Base-by-base conservation (phyloP, 2,888 invertebrate genomes). In the Lutraria lutraria region DNA sequence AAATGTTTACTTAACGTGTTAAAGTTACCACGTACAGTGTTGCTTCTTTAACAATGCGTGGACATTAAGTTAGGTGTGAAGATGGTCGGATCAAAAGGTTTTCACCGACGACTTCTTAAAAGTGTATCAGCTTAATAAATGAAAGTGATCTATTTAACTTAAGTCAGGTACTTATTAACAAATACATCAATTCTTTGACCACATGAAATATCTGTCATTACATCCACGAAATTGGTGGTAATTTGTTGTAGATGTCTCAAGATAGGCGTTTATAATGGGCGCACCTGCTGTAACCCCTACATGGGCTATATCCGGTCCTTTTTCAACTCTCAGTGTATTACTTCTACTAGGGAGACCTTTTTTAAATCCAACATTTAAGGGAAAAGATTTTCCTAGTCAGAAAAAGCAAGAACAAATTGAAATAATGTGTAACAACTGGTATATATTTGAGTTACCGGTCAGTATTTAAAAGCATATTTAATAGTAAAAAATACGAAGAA, bases 61-160 rank as follows among this genome's bases (percentile, higher is more conserved):
- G 83, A 83, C 72, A 68, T 90, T 87, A 80, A 76, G 2, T 76
- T 43, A 88, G 83, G 90, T 88, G 90, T 88, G 83, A 90, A 88
- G 56, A 83, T 76, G 88, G 60, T 72, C 52, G 81, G 86, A 90
- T 90, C 90, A 90, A 90, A 76, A 90, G 90, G 29, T 54, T 53
- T 85, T 63, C 56, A 56, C 82, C 88, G 88, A 82, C 54, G 43
- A 81, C 79, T 87, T 81, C 88, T 87, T 88, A 83, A n/a, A 83
- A 90, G 76, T 21, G 88, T 85, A 76, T 68, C 82, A 83, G 54
- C 76, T 79, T 56, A 43, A 82, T 81, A 60, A 87, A 72, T 81
- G 87, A 90, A 89, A 89, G 87, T 79, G 92, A 92, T 92, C 89
- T 92, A 89, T 90, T 89, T 89, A 89, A 90, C 86, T 88, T 83